These are phyloP conservation scores for Melinopterus prodromus DNA, from an alignment of 2,888 invertebrate genomes.

Conservation along the genomic window DNA sequence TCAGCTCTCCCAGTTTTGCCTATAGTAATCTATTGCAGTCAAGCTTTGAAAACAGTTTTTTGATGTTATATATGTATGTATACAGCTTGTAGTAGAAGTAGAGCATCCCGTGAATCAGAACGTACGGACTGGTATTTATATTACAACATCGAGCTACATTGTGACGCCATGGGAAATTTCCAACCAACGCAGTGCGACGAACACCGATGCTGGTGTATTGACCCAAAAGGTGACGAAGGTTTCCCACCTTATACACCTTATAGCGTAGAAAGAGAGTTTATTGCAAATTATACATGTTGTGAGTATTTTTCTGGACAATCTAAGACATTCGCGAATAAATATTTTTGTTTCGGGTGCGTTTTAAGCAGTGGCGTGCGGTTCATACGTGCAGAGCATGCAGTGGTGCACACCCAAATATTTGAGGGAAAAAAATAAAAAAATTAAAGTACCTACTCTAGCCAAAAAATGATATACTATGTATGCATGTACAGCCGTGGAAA, in stretches of 20 bases:
- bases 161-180: conserved; percentile 71
- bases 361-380: too few relatives aligned
- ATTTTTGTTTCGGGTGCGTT: too few relatives aligned
- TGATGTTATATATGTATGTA: too few relatives aligned
- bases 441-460: too few relatives aligned
- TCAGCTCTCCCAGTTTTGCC: too few relatives aligned
- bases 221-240: conserved; percentile 68
- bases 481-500: too few relatives aligned
- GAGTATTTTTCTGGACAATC: conserved; percentile 52
- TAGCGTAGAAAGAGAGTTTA: conserved; percentile 65
- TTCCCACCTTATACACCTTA: conserved; percentile 65
- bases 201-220: conserved; percentile 74
- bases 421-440: too few relatives aligned
- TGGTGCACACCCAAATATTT: too few relatives aligned
- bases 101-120: conserved; percentile 63
- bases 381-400: too few relatives aligned
- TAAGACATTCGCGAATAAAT: too few relatives aligned
- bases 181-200: conserved; percentile 72
- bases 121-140: conserved; percentile 37
- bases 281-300: conserved; percentile 72
- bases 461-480: too few relatives aligned
- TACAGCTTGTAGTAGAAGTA: conserved; percentile 70
- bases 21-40: too few relatives aligned
- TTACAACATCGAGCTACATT: conserved; percentile 68
- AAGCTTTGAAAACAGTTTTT: not conserved